Evolutionary conservation across 2,797 vertebrate genomes (phyloP), one percentile per base, ranked within the genome.

Genomic region (Pseudopleuronectes americanus): DNA sequence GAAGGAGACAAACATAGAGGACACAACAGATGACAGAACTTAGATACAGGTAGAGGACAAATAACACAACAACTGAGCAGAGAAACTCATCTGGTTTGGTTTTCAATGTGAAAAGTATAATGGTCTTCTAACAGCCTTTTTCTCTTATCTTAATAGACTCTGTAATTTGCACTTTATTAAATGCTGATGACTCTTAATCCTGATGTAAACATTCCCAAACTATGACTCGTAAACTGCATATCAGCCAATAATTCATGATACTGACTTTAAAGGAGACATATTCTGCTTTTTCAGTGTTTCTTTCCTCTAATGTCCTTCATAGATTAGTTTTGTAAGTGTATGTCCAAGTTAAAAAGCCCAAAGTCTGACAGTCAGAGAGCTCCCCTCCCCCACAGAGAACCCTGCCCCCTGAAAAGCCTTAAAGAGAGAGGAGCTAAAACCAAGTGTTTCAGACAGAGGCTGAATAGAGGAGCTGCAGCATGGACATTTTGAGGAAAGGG

Each of bases 1-100:
- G 94, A 95, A 93, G 94, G 95, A 94, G 92, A 96, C 90, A 93
- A 95, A 96, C 94, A 94, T n/a, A 56, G 69, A 71, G 73, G 58
- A 96, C 93, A 96, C 91, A 94, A 91, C 64, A 96, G 90, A 94
- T 75, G 91, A 95, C 90, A 94, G 87, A 95, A 95, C 24, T 14
- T 8, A 26, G 23, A 26, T 53, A 48, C 17, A 48, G n/a, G 19
- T 21, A 21, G 47, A n/a, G 19, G 49, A 52, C 49, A 23, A 19
- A 52, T 6, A 52, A 14, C 52, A 77, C 68, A 87, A 77, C 60
- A 79, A 55, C 69, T 66, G 49, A 68, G 72, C 48, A 36, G 24
- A 70, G 75, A 57, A 55, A 80, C 77, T 84, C 58, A 77, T 89
- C 84, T 84, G 76, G 71, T 69, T 79, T 56, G 19, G 22, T 38